Conservation (phyloP, 2,797 vertebrate species). For the Sebastes nivosus region DNA sequence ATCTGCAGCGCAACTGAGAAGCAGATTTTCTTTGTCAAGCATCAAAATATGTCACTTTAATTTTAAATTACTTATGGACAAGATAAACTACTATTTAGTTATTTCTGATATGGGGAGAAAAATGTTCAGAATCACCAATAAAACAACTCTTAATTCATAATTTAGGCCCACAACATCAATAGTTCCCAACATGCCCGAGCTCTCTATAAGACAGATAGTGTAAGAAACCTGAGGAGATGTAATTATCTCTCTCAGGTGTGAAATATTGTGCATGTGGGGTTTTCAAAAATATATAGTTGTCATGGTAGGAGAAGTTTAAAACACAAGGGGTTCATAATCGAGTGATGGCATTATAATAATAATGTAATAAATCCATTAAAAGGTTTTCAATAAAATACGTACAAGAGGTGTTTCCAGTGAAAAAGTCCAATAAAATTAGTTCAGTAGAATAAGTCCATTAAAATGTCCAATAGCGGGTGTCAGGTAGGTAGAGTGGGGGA, state of each 20-base stretch:
- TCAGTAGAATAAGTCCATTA: background rate
- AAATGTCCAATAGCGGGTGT: background rate
- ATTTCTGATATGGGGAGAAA: background rate
- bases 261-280: background rate
- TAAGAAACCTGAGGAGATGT: background rate
- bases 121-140: background rate
- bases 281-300: no score
- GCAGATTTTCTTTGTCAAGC: background rate
- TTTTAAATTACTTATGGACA: background rate
- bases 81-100: background rate
- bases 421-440: background rate
- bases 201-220: background rate
- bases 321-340: no score
- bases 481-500: background rate
- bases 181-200: background rate
- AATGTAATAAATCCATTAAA: background rate
- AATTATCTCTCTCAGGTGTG: background rate
- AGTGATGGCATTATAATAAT: no score
- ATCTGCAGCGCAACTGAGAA: background rate
- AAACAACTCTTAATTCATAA: background rate
- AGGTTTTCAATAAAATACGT: conserved; percentile 10
- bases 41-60: background rate
- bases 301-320: no score
- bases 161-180: background rate
- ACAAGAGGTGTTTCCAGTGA: background rate